Evolutionary conservation across 2,113 vertebrate species (phyloP).

Genomic region (Pardalotus punctatus): DNA sequence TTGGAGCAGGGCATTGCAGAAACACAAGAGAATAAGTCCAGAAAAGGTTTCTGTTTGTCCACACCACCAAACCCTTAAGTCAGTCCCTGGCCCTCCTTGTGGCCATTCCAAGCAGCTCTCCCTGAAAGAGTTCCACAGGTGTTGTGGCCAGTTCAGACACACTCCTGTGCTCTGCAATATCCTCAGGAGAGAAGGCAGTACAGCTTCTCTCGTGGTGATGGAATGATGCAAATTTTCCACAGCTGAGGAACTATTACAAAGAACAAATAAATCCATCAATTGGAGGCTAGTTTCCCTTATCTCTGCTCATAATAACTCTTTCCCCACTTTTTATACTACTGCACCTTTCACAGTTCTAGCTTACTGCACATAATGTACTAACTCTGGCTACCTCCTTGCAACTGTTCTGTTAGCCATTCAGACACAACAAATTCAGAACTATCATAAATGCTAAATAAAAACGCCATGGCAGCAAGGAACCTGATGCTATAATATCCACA

Average conservation of each 20-base stretch:
- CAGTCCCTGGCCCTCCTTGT: background rate
- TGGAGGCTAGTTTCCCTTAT: background rate
- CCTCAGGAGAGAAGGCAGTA: background rate
- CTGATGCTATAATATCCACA: background rate
- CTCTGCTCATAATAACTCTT: background rate
- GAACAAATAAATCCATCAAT: background rate
- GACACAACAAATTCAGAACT: background rate
- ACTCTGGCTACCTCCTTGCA: background rate
- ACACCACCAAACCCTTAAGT: background rate
- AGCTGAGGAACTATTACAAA: background rate
- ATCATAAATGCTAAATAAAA: background rate
- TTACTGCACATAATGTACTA: background rate
- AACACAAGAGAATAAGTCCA: background rate
- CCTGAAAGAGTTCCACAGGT: background rate
- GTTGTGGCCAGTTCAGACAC: accelerated
- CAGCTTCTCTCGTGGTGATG: background rate
- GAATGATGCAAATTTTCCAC: background rate
- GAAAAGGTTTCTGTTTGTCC: background rate
- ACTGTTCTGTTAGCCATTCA: background rate
- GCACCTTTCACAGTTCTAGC: background rate
- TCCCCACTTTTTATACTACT: background rate
- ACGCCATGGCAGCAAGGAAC: background rate
- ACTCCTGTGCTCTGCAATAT: background rate
- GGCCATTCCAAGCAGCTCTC: background rate
- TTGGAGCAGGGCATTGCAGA: background rate